Base-by-base conservation (phyloP, 2,888 invertebrate species). In the Pyrocoelia pectoralis region DNA sequence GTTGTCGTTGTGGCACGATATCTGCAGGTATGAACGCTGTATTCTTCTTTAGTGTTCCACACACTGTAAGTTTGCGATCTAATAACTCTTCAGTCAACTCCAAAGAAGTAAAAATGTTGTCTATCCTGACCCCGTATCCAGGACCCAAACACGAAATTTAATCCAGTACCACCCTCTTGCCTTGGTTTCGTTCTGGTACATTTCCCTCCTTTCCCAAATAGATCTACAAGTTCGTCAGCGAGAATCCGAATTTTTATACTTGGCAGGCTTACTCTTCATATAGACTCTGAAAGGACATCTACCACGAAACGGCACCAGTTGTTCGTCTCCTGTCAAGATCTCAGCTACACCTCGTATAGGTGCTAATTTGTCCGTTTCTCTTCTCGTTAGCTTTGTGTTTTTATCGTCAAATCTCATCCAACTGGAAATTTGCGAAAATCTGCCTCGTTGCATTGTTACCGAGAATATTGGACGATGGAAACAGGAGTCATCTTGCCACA, bases 221-320 rank as follows among this genome's bases (percentile, higher is more conserved):
- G 12, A 38, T n/a, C 3, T 38, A 38, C 38, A 5, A 38, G 3
- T 3, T 38, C 38, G 12, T 12, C 38, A 5, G 10, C 38, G 12
- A 38, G 12, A 9, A 38, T 38, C 10, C 38, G n/a, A 9, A 43
- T 15, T 43, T 43, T 43, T 13, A 15, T 15, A 38, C 12, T 38
- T 38, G 38, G 38, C 12, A 9, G 38, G 38, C 10, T 38, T 12
- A 12, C 38, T 15, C 43, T 4, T 43, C 43, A 43, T 43, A 15
- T 43, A 15, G 8, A 43, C 10, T 4, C 15, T 6, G 15, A 15
- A 38, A 3, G 10, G 38, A 38, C 12, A 43, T 43, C 43, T 43
- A 43, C 43, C 15, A 43, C 43, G 15, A 43, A 43, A 43, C 12
- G 43, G 15, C 14, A 43, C 43, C 15, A 15, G 43, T 43, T 43